Conservation (phyloP, 2,888 invertebrate species). For the Dasysyrphus albostriatus region DNA sequence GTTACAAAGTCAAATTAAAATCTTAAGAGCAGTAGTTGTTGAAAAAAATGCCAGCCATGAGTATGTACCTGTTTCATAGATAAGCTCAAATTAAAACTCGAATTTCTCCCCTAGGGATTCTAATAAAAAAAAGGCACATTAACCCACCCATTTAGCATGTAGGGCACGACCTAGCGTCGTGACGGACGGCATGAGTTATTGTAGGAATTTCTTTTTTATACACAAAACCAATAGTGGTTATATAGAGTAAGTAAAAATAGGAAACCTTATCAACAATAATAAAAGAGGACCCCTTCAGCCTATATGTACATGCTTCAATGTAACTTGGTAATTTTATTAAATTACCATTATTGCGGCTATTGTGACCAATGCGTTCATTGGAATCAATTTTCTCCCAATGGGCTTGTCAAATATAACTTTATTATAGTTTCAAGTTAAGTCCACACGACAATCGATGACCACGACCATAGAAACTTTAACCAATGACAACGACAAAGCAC, state of each 20-base stretch:
- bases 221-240: no score
- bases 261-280: background rate
- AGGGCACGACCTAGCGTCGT: no score
- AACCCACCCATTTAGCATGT: no score
- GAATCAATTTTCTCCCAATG: slow-evolving; percentile 44
- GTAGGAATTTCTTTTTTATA: no score
- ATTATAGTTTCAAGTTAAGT: slow-evolving; percentile 4
- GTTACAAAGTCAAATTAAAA: no score
- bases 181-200: no score
- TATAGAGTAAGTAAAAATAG: background rate
- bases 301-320: slow-evolving; percentile 11
- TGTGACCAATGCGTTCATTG: slow-evolving; percentile 35
- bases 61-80: no score
- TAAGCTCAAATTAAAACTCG: no score
- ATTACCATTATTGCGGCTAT: slow-evolving; percentile 50
- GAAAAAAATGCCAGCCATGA: no score
- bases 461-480: background rate
- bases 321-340: slow-evolving; percentile 59
- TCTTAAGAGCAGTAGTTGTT: no score
- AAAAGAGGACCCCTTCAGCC: slow-evolving; percentile 14
- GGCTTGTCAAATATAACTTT: slow-evolving; percentile 29
- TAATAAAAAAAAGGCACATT: no score
- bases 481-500: background rate
- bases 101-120: no score
- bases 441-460: slow-evolving; percentile 12